Base-by-base conservation (phyloP, 2,797 vertebrate species). In the Paedocypris micromegethes region DNA sequence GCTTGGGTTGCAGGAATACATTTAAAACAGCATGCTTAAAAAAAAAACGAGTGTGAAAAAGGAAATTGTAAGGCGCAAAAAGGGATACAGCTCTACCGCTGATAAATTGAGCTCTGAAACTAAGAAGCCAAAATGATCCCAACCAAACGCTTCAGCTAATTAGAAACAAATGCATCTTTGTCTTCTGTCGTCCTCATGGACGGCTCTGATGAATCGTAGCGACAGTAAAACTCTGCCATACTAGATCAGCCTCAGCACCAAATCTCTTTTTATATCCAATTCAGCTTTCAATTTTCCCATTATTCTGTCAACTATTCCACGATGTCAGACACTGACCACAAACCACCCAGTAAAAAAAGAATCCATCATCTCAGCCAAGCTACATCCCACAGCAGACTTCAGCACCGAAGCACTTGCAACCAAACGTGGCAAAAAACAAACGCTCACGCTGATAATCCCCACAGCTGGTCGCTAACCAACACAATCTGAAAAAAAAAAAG, bases 221-320 rank as follows among this genome's bases (percentile, higher is more conserved):
- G 81, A 23, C 23, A 23, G 23, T 23, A 79, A 81, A 84, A 81
- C 72, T 75, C 74, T 73, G 79, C 86, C 83, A 83, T 88, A 90
- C 86, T 86, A 84, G 84, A 87, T 89, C 87, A 83, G 47, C 78
- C 80, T 66, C 77, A 38, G 70, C 77, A 79, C 79, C 80, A 74
- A 78, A 80, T 81, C 76, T 73, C 78, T 72, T 80, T 65, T 64
- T 48, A 46, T 40, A 8, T 37, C 49, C 5, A 39, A 54, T 53
- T 80, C 71, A 74, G 67, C 72, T 61, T 59, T 49, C 39, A 70
- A 68, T 71, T 78, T 70, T 76, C 45, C 56, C 39, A 41, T 49
- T 9, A 46, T 37, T 66, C 47, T 5, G 45, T 55, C n/a, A 75
- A 59, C 78, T 80, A 78, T 79, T 69, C 78, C 48, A 55, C 69